phyloP scores from a whole-genome alignment of 1,140 invertebrate species.

The Caenorhabditis remanei region DNA sequence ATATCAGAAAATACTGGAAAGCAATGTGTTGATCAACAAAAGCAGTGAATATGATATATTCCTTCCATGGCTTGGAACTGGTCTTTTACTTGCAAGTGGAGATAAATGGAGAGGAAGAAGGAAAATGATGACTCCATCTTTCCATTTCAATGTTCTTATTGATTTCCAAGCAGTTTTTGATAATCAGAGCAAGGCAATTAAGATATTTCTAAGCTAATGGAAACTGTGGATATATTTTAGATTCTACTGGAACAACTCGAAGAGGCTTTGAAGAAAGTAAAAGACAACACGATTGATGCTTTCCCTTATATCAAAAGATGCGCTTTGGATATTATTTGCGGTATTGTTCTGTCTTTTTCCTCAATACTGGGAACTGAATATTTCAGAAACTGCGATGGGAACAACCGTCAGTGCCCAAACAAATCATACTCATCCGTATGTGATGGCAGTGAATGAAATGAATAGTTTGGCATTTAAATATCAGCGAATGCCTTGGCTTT shows the following conservation, averaged over 20 bases:
- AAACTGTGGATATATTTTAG: conserved; percentile 41
- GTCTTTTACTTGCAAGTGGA: conserved; percentile 84
- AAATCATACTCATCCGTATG: conserved; percentile 61
- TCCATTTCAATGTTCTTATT: conserved; percentile 89
- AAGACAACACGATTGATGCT: conserved; percentile 83
- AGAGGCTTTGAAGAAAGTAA: conserved; percentile 82
- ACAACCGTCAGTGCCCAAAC: conserved; percentile 83
- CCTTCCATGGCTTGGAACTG: conserved; percentile 87
- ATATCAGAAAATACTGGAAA: conserved; percentile 75
- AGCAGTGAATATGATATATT: conserved; percentile 84
- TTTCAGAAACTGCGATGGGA: conserved; percentile 86
- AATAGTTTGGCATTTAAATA: conserved; percentile 76
- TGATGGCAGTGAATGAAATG: conserved; percentile 82
- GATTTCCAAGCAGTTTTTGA: conserved; percentile 87
- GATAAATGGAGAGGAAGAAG: conserved; percentile 85
- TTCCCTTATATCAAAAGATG: conserved; percentile 85
- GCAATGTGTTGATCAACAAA: conserved; percentile 86
- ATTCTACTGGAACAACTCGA: conserved; percentile 67
- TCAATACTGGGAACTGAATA: background rate
- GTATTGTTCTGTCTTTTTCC: conserved; percentile 50
- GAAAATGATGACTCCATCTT: conserved; percentile 90
- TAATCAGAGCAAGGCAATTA: conserved; percentile 82
- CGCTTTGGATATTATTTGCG: conserved; percentile 90
- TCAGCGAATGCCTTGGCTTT: conserved; percentile 70
- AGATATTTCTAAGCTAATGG: background rate